phyloP scores from a whole-genome alignment of 2,888 invertebrate genomes.

The Zootermopsis nevadensis region DNA sequence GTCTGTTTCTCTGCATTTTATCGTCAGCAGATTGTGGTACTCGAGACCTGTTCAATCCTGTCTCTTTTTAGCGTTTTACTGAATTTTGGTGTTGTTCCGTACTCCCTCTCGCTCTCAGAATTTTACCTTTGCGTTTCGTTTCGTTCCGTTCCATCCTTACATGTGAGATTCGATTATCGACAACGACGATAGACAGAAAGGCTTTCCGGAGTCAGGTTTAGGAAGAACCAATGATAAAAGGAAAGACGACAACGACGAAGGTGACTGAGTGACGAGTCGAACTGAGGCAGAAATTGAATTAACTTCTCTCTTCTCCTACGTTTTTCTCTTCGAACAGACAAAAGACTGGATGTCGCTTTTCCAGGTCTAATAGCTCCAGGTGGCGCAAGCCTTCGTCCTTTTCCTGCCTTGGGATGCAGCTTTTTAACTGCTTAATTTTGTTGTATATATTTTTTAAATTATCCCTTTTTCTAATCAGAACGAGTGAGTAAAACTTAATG shows the following conservation, averaged over 20 bases:
- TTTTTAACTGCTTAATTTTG: background rate
- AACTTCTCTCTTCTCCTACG: constrained; percentile 15
- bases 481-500: background rate
- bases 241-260: constrained; percentile 13
- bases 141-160: constrained; percentile 6
- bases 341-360: constrained; percentile 28
- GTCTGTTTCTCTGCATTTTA: background rate
- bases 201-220: constrained; percentile 33
- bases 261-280: constrained; percentile 36
- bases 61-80: constrained; percentile 1
- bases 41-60: background rate
- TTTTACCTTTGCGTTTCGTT: background rate
- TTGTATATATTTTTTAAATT: background rate
- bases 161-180: constrained; percentile 40
- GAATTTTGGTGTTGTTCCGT: constrained; percentile 10
- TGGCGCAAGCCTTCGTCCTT: background rate
- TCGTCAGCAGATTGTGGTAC: background rate
- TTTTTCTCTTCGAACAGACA: background rate
- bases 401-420: background rate
- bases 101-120: background rate
- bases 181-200: constrained; percentile 18
- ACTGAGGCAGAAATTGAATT: constrained; percentile 38
- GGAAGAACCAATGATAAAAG: constrained; percentile 19
- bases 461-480: background rate
- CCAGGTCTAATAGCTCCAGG: constrained; percentile 28